These are phyloP conservation scores for Monopterus albus DNA, from an alignment of 2,113 vertebrate genomes.

Conservation along the genomic window DNA sequence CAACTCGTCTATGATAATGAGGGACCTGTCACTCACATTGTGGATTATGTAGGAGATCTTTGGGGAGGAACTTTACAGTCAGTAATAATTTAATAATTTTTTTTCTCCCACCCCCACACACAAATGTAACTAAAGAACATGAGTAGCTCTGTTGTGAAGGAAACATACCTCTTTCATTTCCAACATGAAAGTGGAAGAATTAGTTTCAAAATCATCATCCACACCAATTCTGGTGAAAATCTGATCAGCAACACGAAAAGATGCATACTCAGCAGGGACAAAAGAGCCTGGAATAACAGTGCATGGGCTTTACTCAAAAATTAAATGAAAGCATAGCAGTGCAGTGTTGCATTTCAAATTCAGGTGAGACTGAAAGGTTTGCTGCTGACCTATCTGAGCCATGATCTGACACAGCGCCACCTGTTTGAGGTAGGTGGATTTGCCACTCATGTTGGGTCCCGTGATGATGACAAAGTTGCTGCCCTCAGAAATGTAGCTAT, in stretches of 20 bases:
- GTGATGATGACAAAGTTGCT: conserved; percentile 95
- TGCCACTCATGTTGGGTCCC: conserved; percentile 98
- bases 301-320: neutral
- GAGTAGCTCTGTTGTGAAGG: neutral
- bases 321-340: neutral
- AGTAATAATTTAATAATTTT: conserved; percentile 4
- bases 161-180: conserved; percentile 94
- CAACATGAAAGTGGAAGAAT: conserved; percentile 96
- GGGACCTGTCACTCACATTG: conserved; percentile 91
- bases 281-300: conserved; percentile 87
- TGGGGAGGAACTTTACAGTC: conserved; percentile 45
- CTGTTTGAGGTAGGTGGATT: conserved; percentile 97
- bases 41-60: conserved; percentile 96
- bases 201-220: conserved; percentile 98
- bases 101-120: no score
- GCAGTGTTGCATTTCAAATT: neutral
- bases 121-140: neutral
- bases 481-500: conserved; percentile 91
- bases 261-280: conserved; percentile 93
- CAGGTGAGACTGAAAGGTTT: neutral
- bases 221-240: conserved; percentile 98
- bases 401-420: conserved; percentile 97
- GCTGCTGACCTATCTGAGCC: conserved; percentile 93
- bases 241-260: conserved; percentile 91
- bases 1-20: conserved; percentile 96